Base-by-base conservation (phyloP, 2,113 vertebrate species). In the Benitochromis conjunctus region DNA sequence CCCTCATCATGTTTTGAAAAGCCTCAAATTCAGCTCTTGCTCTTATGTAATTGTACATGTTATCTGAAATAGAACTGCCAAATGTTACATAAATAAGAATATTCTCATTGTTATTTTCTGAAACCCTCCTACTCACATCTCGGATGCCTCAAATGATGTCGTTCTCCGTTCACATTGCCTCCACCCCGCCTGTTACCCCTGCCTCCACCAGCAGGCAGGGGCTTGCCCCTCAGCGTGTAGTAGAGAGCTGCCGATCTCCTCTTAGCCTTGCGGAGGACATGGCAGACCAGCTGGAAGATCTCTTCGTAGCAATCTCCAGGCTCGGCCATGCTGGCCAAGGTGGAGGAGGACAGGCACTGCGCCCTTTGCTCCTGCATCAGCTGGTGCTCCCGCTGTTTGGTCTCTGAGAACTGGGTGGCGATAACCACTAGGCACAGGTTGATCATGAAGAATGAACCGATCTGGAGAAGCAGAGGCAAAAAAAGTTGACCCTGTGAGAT, bases 381-480 rank as follows among this genome's bases (percentile, higher is more conserved):
- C 96, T 99, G 98, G 95, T 99, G 98, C 84, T 99, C 99, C 57
- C 98, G 96, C 95, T 99, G 99, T 95, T 99, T 99, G 85, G 98
- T 99, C 96, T 99, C 99, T 0, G 98, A 99, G 96, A 99, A 99
- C 95, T 99, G 99, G 1, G 99, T 99, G 91, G 99, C 99, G 5
- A 99, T 99, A 83, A 99, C 99, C 90, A 99, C 98, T 89, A 99
- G 97, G 97, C 98, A 99, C 94, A 99, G 97, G 96, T 99, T 99
- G 92, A 97, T 97, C 97, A 97, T 97, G 96, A 97, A 97, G 94
- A 97, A 97, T 4, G 97, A 97, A 88, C 97, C 97, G 41, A 98
- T 97, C 97, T 98, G 94, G 89, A 46, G 9, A 21, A 21, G 26
- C 48, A 36, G n/a, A 80, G 3, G 10, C 60, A 66, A 66, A 26